Evolutionary conservation across 2,888 invertebrate genomes (phyloP), one percentile per base, ranked within the genome.

Genomic region (Bedellia somnulentella): DNA sequence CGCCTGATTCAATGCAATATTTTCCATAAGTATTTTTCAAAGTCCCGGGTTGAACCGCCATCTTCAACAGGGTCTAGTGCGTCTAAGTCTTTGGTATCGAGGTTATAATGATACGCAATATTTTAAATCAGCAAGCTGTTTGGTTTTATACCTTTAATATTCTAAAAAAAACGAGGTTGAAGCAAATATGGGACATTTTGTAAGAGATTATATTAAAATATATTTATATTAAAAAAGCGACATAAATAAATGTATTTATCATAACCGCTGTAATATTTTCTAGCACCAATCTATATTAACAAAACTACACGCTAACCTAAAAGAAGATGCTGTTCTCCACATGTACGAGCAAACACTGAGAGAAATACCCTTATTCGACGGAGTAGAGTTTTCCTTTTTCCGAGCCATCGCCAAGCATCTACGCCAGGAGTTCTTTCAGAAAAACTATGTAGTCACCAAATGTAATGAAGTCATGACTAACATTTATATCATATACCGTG

Each of bases 331-430:
- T 3, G 71, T 79, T 10, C 47, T 76, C 24, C 70, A 63, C 36
- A 64, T 79, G 62, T 80, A 79, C 38, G 79, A 79, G 42, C 64
- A 67, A 36, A 78, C 78, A 1, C 46, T 80, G 29, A 44, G 64
- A 37, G 73, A 78, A 48, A 78, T 79, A 40, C 78, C 79, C 6
- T 41, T 79, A 27, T 80, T 79, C 36, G 73, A 76, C 45, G 59
- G 68, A 35, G 67, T 78, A 0, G 78, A 79, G 31, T 59, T 60
- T 39, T 73, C 78, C 0, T 79, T 79, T 52, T 75, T 79, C 38
- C 59, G 79, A 47, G 70, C 78, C 3, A 63, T 79, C 35, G 78
- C 78, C 1, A 78, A 75, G 43, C 67, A 70, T 41, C 48, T 79
- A 4, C 50, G 45, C 22, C 73, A 75, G 40, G 43, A 46, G 11